Evolutionary conservation across 2,113 vertebrate genomes (phyloP).

Genomic region (Genyomyrus donnyi): DNA sequence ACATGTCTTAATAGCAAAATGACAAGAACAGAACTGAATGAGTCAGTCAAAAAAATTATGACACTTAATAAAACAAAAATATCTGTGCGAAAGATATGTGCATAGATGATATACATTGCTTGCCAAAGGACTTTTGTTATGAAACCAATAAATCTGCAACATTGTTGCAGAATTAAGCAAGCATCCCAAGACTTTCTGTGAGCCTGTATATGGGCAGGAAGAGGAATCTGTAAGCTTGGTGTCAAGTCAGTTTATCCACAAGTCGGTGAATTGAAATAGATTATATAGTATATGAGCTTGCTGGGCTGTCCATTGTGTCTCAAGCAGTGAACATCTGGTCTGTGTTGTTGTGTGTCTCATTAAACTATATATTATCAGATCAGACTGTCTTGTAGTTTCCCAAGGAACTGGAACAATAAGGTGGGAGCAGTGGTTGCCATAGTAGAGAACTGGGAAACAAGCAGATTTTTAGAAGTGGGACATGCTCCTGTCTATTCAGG

Average conservation of each 20-base stretch:
- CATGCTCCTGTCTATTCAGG: neutral
- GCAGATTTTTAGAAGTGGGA: neutral
- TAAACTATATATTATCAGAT: neutral
- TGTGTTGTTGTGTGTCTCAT: neutral
- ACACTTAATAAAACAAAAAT: neutral
- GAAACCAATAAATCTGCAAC: neutral
- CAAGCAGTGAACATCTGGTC: neutral
- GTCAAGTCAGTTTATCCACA: neutral
- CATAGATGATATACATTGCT: neutral
- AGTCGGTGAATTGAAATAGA: neutral
- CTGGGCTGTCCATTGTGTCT: neutral
- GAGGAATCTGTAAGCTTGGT: neutral
- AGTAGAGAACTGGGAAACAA: neutral
- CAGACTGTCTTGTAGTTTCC: neutral
- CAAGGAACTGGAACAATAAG: neutral
- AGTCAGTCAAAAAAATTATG: neutral
- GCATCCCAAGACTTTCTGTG: neutral
- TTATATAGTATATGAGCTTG: neutral
- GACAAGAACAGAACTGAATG: neutral
- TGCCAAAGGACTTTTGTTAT: neutral
- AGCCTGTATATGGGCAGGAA: neutral
- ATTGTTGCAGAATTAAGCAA: too few species aligned
- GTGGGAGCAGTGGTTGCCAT: neutral
- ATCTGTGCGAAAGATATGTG: neutral
- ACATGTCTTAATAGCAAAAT: neutral